phyloP scores from a whole-genome alignment of 2,797 vertebrate genomes.

The Labroides dimidiatus region DNA sequence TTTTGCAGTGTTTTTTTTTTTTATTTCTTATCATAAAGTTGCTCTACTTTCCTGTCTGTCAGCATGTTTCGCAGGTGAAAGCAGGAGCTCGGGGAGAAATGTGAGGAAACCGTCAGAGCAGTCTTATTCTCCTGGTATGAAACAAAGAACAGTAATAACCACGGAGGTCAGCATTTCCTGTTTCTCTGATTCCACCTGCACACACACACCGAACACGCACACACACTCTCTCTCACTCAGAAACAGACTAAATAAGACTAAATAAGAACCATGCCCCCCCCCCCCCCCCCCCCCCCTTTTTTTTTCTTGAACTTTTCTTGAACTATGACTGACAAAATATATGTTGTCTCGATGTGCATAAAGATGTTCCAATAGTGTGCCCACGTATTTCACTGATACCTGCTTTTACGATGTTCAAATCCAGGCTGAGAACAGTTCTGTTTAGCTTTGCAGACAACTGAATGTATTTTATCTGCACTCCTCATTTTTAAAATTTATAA shows the following conservation, averaged over 20 bases:
- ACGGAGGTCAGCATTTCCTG: constrained; percentile 73
- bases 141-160: constrained; percentile 66
- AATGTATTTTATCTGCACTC: no score
- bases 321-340: constrained; percentile 49
- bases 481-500: no score
- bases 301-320: constrained; percentile 1
- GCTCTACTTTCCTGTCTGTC: constrained; percentile 52
- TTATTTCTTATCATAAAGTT: constrained; percentile 41
- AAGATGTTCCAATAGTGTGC: no score
- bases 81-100: constrained; percentile 47
- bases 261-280: no score
- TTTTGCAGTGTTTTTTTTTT: constrained; percentile 42
- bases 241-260: background rate
- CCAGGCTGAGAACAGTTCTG: no score
- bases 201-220: constrained; percentile 1
- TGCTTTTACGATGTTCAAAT: no score
- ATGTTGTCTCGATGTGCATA: no score
- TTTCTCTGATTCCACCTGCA: constrained; percentile 45
- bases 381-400: no score
- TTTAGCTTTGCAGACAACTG: no score
- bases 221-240: background rate
- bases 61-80: constrained; percentile 66
- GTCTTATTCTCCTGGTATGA: constrained; percentile 53
- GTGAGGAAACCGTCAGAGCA: constrained; percentile 48
- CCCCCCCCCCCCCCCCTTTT: no score